These are phyloP conservation scores for Epinotia demarniana DNA, from an alignment of 2,888 invertebrate genomes.

Conservation along the genomic window DNA sequence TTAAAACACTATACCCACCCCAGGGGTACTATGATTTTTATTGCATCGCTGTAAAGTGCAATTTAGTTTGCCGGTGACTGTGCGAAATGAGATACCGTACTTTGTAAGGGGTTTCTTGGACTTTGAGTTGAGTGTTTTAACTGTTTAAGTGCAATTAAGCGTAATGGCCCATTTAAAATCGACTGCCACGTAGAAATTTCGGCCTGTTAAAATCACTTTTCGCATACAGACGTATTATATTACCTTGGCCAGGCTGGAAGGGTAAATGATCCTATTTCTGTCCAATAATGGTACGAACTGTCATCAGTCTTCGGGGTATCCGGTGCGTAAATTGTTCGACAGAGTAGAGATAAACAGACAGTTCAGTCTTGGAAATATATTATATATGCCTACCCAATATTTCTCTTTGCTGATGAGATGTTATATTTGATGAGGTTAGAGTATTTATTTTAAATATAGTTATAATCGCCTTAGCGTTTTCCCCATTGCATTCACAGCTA, in stretches of 20 bases:
- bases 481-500: too few species aligned
- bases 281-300: background rate
- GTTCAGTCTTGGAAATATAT: background rate
- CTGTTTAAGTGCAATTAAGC: slow-evolving; percentile 36
- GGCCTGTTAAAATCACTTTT: background rate
- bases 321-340: background rate
- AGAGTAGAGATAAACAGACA: background rate
- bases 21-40: background rate
- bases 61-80: background rate
- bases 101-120: slow-evolving; percentile 28
- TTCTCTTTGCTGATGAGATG: too few species aligned
- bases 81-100: slow-evolving; percentile 24
- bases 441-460: too few species aligned
- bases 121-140: slow-evolving; percentile 32
- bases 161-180: slow-evolving; percentile 33
- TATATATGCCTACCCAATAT: too few species aligned
- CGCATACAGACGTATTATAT: slow-evolving; percentile 1
- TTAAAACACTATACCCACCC: background rate
- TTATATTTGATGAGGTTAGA: too few species aligned
- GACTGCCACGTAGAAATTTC: slow-evolving; percentile 6
- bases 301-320: background rate
- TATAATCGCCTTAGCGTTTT: too few species aligned
- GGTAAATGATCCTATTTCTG: background rate
- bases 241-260: background rate
- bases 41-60: slow-evolving; percentile 1